These are phyloP conservation scores for Etheostoma cragini DNA, from an alignment of 2,113 vertebrate species.

Conservation along the genomic window DNA sequence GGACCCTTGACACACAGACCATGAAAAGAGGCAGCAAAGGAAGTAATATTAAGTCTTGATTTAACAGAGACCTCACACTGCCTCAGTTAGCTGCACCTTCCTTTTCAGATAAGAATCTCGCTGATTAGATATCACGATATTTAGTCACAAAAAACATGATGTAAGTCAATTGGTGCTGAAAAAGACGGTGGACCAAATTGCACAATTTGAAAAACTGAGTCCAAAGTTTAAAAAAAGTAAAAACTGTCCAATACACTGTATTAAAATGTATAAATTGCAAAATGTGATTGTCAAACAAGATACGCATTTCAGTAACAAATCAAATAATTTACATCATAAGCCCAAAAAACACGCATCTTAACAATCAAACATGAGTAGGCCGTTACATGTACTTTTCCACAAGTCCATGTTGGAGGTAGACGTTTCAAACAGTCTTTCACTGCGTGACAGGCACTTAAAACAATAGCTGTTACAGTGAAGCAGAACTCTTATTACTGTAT, in stretches of 20 bases:
- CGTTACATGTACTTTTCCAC: neutral
- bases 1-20: neutral
- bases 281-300: conserved; percentile 21
- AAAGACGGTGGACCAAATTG: neutral
- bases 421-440: conserved; percentile 24
- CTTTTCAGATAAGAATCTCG: conserved; percentile 12
- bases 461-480: conserved; percentile 1
- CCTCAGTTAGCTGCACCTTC: conserved; percentile 25
- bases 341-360: conserved; percentile 19
- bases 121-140: neutral
- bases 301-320: neutral
- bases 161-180: neutral
- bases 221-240: conserved; percentile 10
- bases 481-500: neutral
- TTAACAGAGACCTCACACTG: neutral
- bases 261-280: conserved; percentile 12
- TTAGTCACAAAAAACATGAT: neutral
- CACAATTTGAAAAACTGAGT: conserved; percentile 5
- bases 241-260: neutral
- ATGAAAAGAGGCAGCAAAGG: conserved; percentile 7
- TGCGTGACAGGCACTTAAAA: conserved; percentile 69
- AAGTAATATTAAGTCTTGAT: conserved; percentile 4
- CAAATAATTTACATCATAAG: conserved; percentile 21
- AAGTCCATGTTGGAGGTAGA: conserved; percentile 65
- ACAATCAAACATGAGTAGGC: neutral